Evolutionary conservation across 2,113 vertebrate genomes (phyloP).

Genomic region (Hydrochoerus hydrochaeris): DNA sequence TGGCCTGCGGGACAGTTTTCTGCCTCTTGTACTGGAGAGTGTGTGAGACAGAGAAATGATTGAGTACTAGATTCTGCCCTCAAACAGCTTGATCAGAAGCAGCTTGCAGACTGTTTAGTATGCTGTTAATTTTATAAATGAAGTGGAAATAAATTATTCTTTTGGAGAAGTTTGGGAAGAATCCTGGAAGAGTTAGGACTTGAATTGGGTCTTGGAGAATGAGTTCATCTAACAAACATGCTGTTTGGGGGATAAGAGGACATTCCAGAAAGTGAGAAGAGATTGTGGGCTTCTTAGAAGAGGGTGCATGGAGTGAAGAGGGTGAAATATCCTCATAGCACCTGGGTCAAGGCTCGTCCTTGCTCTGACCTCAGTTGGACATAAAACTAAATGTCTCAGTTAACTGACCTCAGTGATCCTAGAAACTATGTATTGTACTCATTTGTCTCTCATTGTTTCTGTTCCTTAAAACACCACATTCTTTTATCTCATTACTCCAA

Average conservation of each 20-base stretch:
- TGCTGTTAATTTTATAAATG: slow-evolving; percentile 11
- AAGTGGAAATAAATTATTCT: neutral
- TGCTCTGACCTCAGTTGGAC: neutral
- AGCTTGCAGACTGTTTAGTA: neutral
- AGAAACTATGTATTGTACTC: neutral
- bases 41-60: neutral
- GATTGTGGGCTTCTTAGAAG: neutral
- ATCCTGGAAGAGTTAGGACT: neutral
- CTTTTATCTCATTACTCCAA: neutral
- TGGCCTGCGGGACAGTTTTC: neutral
- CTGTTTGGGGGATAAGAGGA: neutral
- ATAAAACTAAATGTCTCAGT: neutral
- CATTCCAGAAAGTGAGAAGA: neutral
- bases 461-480: neutral
- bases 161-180: neutral
- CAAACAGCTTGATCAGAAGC: neutral
- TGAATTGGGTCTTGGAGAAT: neutral
- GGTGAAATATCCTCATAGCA: neutral
- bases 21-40: neutral
- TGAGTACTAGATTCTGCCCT: neutral
- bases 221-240: neutral
- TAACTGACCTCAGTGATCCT: neutral
- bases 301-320: neutral
- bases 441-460: neutral
- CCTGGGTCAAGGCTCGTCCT: neutral